Evolutionary conservation across 2,888 invertebrate species (phyloP).

Genomic region (Gymnosoma rotundatum): DNA sequence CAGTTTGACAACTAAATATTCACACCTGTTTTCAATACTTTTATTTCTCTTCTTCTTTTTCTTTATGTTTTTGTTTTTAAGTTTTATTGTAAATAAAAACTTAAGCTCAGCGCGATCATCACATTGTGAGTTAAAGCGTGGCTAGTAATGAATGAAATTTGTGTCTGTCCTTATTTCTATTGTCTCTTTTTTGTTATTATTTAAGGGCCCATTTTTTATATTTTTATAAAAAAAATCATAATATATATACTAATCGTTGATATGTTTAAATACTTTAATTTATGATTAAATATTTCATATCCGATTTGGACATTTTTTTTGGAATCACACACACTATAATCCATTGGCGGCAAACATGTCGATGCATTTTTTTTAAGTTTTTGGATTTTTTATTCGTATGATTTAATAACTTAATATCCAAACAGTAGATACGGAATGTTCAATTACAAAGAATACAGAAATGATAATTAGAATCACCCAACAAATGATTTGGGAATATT

Average conservation of each 20-base stretch:
- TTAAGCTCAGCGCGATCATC: slow-evolving; percentile 16
- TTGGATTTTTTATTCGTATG: too few relatives aligned
- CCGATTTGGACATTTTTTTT: slow-evolving; percentile 27
- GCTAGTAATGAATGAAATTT: slow-evolving; percentile 62
- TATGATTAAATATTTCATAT: slow-evolving; percentile 75
- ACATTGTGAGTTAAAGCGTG: slow-evolving; percentile 9
- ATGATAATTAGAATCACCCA: too few relatives aligned
- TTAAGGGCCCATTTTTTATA: slow-evolving; percentile 16
- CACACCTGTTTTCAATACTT: slow-evolving; percentile 62
- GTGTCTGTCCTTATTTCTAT: slow-evolving; percentile 29
- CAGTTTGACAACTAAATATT: slow-evolving; percentile 69
- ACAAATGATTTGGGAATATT: too few relatives aligned
- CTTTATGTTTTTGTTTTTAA: background rate
- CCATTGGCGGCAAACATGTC: too few relatives aligned
- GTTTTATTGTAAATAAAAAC: slow-evolving; percentile 27
- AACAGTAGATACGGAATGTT: too few relatives aligned
- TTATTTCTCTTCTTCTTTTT: background rate
- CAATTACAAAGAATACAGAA: too few relatives aligned
- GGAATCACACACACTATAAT: background rate
- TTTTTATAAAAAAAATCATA: slow-evolving; percentile 46
- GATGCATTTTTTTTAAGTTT: too few relatives aligned
- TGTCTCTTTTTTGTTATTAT: slow-evolving; percentile 4
- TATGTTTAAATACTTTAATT: slow-evolving; percentile 74
- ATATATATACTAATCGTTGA: slow-evolving; percentile 57
- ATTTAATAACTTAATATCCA: too few relatives aligned